Percentiles rank a stretch among this genome's conserved stretches.
Conservation (phyloP, 2,113 vertebrate species). For the Istiophorus platypterus region DNA sequence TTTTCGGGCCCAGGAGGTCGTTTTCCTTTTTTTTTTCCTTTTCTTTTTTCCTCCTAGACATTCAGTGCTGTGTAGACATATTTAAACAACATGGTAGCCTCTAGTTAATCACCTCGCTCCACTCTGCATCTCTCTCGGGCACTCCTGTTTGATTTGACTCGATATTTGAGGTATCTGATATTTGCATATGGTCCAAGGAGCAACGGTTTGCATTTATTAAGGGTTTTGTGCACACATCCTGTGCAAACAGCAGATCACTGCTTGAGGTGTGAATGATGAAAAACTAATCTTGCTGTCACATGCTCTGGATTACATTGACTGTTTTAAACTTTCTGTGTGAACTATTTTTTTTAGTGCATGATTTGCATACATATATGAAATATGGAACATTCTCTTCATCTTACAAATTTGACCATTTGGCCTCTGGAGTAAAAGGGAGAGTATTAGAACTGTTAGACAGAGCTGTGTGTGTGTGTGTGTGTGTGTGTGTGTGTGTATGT, state of each 20-base stretch:
- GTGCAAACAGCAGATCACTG: slow-evolving; percentile 21
- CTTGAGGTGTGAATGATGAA: not conserved
- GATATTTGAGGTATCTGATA: slow-evolving; percentile 18
- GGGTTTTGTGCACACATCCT: not conserved
- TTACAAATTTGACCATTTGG: not conserved
- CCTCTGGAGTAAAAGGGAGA: not conserved
- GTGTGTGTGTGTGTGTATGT: not conserved
- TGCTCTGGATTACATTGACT: not conserved
- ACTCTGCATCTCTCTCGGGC: not conserved
- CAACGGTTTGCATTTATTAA: not conserved
- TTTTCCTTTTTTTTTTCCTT: not conserved
- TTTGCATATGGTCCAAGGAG: slow-evolving; percentile 16
- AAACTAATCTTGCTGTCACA: slow-evolving; percentile 21
- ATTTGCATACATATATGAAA: not conserved
- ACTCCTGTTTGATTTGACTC: slow-evolving; percentile 34
- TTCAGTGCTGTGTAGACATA: slow-evolving; percentile 5
- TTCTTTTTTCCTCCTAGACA: not conserved
- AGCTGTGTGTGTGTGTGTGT: no score
- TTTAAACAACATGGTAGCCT: slow-evolving; percentile 25
- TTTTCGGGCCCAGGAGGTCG: slow-evolving; percentile 13
- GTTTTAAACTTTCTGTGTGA: not conserved
- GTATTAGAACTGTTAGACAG: not conserved
- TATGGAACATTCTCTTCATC: not conserved
- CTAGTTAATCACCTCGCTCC: slow-evolving; percentile 18
- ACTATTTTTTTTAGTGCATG: no score